Evolutionary conservation across 2,113 vertebrate genomes (phyloP).

Genomic region (Charadrius vociferus): DNA sequence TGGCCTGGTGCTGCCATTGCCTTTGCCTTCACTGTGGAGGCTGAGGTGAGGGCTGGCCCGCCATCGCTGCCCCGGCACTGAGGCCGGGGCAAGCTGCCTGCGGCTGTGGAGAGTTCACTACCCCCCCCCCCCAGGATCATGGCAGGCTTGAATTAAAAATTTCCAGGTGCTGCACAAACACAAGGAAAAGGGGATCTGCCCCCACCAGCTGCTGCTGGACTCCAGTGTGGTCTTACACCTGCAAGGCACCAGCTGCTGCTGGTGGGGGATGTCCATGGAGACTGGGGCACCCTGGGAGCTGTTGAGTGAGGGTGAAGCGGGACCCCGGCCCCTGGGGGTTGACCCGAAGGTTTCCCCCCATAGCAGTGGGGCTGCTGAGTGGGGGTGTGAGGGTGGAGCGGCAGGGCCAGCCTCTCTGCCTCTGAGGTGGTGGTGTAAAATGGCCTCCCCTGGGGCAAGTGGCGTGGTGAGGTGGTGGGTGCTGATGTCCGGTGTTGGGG

Average conservation of each 20-base stretch:
- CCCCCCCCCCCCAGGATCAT: accelerated
- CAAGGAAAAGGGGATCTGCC: neutral
- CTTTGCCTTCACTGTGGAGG: neutral
- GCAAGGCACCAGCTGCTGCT: accelerated
- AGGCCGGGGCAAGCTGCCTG: too few species aligned
- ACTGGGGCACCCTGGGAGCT: neutral
- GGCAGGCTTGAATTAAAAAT: neutral
- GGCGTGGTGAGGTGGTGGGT: neutral
- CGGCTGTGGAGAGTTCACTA: neutral
- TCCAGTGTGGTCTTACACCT: neutral
- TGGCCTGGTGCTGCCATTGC: neutral
- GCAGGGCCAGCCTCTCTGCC: accelerated
- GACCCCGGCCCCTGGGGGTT: accelerated
- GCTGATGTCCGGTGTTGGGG: neutral
- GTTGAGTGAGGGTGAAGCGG: neutral
- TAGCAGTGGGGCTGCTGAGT: neutral
- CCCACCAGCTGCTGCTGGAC: accelerated
- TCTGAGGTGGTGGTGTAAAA: neutral
- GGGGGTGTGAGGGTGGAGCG: accelerated
- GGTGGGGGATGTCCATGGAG: neutral
- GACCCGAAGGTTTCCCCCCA: accelerated
- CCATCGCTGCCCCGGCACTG: too few species aligned
- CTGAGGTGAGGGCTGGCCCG: neutral
- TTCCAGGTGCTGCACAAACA: neutral
- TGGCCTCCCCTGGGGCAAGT: accelerated